A percentile compares a stretch with the other conserved stretches of the same genome.
Conservation (phyloP, 2,888 invertebrate species). For the Seira sanloemensis region DNA sequence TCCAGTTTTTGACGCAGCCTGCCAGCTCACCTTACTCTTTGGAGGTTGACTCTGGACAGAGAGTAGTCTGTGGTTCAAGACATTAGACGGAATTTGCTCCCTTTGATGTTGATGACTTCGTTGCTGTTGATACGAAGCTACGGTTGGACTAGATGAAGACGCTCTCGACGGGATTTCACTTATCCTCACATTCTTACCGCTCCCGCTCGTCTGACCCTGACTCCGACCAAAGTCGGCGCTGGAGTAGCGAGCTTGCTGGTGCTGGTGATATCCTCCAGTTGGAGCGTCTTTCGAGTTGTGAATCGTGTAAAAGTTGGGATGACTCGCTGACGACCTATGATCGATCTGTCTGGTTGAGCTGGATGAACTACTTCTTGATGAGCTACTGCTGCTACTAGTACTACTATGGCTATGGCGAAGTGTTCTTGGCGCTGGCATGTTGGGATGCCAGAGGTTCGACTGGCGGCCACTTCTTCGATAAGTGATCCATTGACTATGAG, state of each 20-base stretch:
- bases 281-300: neutral
- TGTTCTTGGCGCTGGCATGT: slow-evolving; percentile 55
- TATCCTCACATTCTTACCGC: slow-evolving; percentile 47
- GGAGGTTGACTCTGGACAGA: slow-evolving; percentile 26
- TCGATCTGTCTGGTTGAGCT: slow-evolving; percentile 26
- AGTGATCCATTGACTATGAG: slow-evolving; percentile 57
- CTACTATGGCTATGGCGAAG: slow-evolving; percentile 51
- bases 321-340: slow-evolving; percentile 39
- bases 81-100: slow-evolving; percentile 29
- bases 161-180: slow-evolving; percentile 37
- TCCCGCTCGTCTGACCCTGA: neutral
- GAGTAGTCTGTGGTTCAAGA: slow-evolving; percentile 25
- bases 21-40: slow-evolving; percentile 40
- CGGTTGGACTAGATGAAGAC: slow-evolving; percentile 33
- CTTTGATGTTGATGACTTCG: slow-evolving; percentile 16
- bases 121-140: slow-evolving; percentile 7
- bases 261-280: slow-evolving; percentile 35
- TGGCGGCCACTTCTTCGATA: slow-evolving; percentile 31
- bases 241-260: slow-evolving; percentile 36
- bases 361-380: neutral
- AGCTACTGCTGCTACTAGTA: slow-evolving; percentile 26
- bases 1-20: slow-evolving; percentile 21
- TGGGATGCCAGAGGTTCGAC: slow-evolving; percentile 59
- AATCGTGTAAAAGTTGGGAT: slow-evolving; percentile 26
- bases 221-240: slow-evolving; percentile 43